Percentiles rank a stretch among this genome's conserved stretches.
Conservation (phyloP, 2,113 vertebrate species). For the Numida meleagris region DNA sequence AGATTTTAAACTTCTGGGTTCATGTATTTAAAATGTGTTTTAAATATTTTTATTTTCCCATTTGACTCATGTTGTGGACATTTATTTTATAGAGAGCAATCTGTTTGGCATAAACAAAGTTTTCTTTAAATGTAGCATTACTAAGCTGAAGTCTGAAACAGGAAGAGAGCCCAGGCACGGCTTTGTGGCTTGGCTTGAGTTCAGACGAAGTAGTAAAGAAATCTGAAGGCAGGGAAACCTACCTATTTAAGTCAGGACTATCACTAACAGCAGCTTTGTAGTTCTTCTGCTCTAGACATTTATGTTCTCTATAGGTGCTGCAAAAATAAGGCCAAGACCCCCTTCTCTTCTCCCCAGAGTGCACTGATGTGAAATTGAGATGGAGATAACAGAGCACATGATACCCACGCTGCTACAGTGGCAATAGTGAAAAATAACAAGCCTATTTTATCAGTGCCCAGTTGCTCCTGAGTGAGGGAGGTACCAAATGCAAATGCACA, state of each 20-base stretch:
- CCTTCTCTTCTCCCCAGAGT: accelerated
- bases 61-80: not conserved
- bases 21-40: not conserved
- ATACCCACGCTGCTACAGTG: not conserved
- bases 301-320: not conserved
- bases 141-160: conserved; percentile 13
- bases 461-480: not conserved
- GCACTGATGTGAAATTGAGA: accelerated
- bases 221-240: not conserved
- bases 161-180: conserved; percentile 14
- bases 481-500: not conserved
- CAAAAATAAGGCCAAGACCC: not conserved
- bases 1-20: conserved; percentile 6
- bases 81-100: not conserved
- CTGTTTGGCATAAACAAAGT: conserved; percentile 17
- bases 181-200: conserved; percentile 37
- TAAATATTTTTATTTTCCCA: not conserved
- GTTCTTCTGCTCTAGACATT: not conserved
- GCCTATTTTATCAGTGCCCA: not conserved
- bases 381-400: not conserved
- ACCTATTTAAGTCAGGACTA: not conserved
- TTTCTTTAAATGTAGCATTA: conserved; percentile 32
- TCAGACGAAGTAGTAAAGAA: not conserved
- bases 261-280: not conserved
- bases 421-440: not conserved